Evolutionary conservation across 1,140 invertebrate genomes (phyloP).

Genomic region (Andrena cerasifolii): DNA sequence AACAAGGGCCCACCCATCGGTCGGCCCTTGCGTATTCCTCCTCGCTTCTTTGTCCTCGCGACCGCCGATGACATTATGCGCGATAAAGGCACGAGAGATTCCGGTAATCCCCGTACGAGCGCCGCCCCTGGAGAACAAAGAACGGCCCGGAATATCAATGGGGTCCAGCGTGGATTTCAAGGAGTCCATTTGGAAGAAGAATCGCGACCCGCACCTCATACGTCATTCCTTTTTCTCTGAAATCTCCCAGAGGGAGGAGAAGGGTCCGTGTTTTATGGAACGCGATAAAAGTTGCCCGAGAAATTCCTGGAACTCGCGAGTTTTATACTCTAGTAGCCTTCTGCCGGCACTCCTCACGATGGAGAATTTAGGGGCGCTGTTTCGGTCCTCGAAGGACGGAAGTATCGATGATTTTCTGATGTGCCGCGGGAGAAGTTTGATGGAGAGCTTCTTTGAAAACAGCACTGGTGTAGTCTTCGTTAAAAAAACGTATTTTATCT

Average conservation of each 20-base stretch:
- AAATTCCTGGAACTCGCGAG: neutral
- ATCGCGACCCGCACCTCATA: conserved; percentile 19
- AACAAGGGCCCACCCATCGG: conserved; percentile 37
- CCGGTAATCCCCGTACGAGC: conserved; percentile 42
- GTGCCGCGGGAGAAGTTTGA: too few relatives aligned
- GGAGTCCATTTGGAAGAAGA: conserved; percentile 13
- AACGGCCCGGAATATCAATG: conserved; percentile 38
- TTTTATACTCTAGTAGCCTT: too few relatives aligned
- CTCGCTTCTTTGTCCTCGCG: conserved; percentile 46
- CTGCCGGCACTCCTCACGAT: too few relatives aligned
- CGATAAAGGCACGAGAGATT: conserved; percentile 56
- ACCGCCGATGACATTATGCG: conserved; percentile 52
- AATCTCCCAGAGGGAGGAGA: neutral
- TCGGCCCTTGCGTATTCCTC: conserved; percentile 54
- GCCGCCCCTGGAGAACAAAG: conserved; percentile 49
- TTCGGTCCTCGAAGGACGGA: too few relatives aligned
- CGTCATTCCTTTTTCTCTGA: neutral
- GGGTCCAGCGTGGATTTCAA: conserved; percentile 20
- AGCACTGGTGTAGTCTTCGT: too few relatives aligned
- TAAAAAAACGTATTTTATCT: too few relatives aligned
- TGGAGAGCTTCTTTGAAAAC: too few relatives aligned
- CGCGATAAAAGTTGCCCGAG: conserved; percentile 20
- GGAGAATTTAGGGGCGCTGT: too few relatives aligned
- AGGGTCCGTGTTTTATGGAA: conserved; percentile 23
- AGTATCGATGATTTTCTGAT: too few relatives aligned